Conservation (phyloP, 2,113 vertebrate genomes). For the Ammodytes dubius region DNA sequence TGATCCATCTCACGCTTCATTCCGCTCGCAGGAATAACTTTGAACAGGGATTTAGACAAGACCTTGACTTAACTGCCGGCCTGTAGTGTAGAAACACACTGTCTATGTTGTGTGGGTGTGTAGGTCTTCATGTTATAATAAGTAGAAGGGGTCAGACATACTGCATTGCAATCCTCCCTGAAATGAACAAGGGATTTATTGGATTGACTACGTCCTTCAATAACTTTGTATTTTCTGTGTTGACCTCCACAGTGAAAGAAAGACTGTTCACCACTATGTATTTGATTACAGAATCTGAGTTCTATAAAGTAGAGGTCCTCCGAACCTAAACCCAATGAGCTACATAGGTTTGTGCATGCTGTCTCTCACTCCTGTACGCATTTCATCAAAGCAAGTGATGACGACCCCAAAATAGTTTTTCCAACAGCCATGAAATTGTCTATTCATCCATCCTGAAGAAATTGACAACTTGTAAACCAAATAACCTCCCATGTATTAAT, state of each 20-base stretch:
- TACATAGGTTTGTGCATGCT: slow-evolving; percentile 2
- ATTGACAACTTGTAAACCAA: not conserved
- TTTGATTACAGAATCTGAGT: slow-evolving; percentile 29
- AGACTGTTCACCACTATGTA: slow-evolving; percentile 19
- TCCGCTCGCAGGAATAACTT: slow-evolving; percentile 68
- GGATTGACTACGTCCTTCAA: slow-evolving; percentile 3
- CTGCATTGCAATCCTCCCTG: not conserved
- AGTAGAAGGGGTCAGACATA: not conserved
- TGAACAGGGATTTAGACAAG: slow-evolving; percentile 71
- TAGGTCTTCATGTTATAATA: not conserved
- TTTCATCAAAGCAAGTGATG: slow-evolving; percentile 18
- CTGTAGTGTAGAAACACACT: slow-evolving; percentile 7
- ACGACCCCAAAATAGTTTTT: not conserved
- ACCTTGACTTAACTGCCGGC: slow-evolving; percentile 72
- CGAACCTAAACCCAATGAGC: slow-evolving; percentile 6
- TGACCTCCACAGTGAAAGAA: slow-evolving; percentile 8
- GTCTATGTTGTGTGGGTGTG: slow-evolving; percentile 21
- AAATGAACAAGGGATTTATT: slow-evolving; percentile 34
- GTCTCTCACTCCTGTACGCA: not conserved
- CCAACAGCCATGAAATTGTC: not conserved
- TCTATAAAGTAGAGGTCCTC: slow-evolving; percentile 13
- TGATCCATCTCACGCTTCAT: slow-evolving; percentile 66
- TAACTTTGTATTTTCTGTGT: slow-evolving; percentile 7
- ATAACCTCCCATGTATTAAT: not conserved
- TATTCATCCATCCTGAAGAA: not conserved